These are phyloP conservation scores for Stratiomys singularior DNA, from an alignment of 2,888 invertebrate species.

Conservation along the genomic window DNA sequence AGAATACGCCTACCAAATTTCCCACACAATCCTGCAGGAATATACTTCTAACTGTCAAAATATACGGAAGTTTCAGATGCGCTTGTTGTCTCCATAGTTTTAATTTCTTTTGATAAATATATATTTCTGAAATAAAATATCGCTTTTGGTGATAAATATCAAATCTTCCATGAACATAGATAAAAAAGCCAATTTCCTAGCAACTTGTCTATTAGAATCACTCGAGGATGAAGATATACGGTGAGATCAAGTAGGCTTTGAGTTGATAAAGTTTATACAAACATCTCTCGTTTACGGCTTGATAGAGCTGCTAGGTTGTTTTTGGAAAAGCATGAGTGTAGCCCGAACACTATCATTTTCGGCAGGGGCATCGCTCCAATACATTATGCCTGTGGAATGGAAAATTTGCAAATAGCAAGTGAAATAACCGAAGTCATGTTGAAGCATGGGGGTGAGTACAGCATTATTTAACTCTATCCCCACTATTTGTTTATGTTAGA, in stretches of 20 bases:
- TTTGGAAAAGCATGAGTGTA: conserved; percentile 65
- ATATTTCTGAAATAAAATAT: no score
- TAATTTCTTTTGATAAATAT: no score
- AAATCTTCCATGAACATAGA: conserved; percentile 54
- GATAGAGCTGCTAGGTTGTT: conserved; percentile 54
- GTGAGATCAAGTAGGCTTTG: conserved; percentile 47
- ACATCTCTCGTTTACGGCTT: background rate
- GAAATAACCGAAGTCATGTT: conserved; percentile 75
- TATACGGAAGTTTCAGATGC: no score
- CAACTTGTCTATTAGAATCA: conserved; percentile 62
- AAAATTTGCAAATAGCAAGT: conserved; percentile 71
- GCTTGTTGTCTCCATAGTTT: no score
- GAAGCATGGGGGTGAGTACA: conserved; percentile 74
- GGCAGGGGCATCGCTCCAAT: conserved; percentile 78
- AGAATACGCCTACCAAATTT: no score
- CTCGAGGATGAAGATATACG: conserved; percentile 63
- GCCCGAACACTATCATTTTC: conserved; percentile 77
- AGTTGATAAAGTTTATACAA: background rate
- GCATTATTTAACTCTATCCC: no score
- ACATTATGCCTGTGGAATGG: conserved; percentile 80
- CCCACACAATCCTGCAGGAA: no score
- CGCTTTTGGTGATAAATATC: no score
- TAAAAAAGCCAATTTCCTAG: conserved; percentile 61
- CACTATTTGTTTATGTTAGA: no score
- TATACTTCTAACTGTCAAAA: no score